phyloP scores from a whole-genome alignment of 2,113 vertebrate genomes.

The Tragelaphus buxtoni region DNA sequence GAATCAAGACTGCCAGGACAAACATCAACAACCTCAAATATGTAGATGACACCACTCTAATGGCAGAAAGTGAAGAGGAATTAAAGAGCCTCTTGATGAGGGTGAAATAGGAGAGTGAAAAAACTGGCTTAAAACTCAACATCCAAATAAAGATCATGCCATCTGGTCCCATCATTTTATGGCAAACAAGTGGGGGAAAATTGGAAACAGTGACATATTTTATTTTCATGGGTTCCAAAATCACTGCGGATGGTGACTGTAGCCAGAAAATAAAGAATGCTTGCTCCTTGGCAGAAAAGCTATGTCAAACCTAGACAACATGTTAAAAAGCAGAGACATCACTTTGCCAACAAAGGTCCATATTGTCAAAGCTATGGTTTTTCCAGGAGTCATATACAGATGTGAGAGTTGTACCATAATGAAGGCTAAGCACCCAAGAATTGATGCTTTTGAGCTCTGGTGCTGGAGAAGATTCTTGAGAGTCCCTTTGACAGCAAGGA shows the following conservation, averaged over 20 bases:
- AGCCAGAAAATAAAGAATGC: background rate
- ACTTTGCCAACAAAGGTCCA: background rate
- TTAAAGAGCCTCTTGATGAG: background rate
- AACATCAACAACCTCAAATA: background rate
- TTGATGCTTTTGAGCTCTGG: background rate
- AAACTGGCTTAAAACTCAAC: background rate
- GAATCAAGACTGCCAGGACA: background rate
- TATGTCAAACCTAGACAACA: background rate
- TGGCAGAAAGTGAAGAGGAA: background rate
- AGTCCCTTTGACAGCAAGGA: background rate
- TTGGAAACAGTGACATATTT: background rate
- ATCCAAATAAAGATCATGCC: background rate
- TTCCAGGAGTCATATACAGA: background rate
- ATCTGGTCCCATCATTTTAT: background rate
- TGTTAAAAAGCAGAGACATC: background rate
- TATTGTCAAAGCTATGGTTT: background rate
- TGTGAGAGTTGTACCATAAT: background rate
- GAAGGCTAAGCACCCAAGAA: background rate
- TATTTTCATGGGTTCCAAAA: background rate
- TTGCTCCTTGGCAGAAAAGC: background rate
- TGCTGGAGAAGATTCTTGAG: background rate
- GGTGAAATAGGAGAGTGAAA: background rate
- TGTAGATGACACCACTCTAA: background rate
- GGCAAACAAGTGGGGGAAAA: background rate
- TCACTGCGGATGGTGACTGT: background rate